phyloP scores from a whole-genome alignment of 2,797 vertebrate species.

The Silurus aristotelis region DNA sequence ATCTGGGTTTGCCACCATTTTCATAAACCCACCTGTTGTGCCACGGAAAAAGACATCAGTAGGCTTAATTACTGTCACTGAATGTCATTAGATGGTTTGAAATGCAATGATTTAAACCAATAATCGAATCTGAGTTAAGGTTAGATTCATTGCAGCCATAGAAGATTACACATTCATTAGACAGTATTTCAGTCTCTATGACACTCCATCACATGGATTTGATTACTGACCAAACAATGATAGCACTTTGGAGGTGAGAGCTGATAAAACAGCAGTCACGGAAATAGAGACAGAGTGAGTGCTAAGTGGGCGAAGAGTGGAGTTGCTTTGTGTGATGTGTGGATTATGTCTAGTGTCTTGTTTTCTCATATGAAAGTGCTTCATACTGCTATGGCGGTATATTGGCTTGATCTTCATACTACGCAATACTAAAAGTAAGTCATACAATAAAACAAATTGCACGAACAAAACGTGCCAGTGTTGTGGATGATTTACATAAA shows the following conservation, averaged over 20 bases:
- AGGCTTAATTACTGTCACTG: background rate
- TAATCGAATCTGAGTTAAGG: background rate
- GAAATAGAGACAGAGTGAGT: conserved; percentile 4
- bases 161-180: background rate
- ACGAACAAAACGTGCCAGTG: background rate
- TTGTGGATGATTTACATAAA: background rate
- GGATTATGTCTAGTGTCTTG: background rate
- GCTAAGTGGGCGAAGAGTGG: conserved; percentile 6
- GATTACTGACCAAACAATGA: conserved; percentile 10
- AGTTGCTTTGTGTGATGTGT: conserved; percentile 1
- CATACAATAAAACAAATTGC: too few relatives aligned
- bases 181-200: background rate
- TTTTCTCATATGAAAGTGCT: background rate
- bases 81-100: background rate
- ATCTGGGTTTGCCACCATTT: background rate
- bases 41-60: background rate
- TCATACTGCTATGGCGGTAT: background rate
- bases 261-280: background rate
- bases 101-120: background rate
- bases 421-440: background rate
- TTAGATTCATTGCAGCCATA: background rate
- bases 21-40: background rate
- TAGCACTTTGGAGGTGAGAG: conserved; percentile 5
- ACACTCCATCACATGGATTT: background rate
- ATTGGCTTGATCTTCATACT: background rate